phyloP scores from a whole-genome alignment of 2,113 vertebrate species.

The Bucco capensis region DNA sequence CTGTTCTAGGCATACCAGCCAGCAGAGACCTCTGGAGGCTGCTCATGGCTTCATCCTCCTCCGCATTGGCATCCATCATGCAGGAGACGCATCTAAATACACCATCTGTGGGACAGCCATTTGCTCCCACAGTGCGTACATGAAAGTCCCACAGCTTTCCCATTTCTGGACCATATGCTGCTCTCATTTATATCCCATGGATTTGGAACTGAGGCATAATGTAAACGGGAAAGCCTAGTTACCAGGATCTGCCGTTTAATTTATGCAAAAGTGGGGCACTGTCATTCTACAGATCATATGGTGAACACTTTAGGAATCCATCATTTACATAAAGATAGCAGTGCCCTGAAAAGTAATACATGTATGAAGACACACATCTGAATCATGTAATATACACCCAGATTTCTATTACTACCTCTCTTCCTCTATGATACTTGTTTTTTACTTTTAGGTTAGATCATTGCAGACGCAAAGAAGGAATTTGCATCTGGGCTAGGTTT shows the following conservation, averaged over 20 bases:
- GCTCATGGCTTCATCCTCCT: neutral
- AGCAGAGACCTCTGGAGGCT: slow-evolving; percentile 45
- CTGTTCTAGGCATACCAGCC: neutral
- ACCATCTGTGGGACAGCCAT: slow-evolving; percentile 60
- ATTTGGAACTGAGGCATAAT: slow-evolving; percentile 51
- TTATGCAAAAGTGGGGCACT: slow-evolving; percentile 27
- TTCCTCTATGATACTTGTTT: accelerated
- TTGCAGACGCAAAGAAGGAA: neutral
- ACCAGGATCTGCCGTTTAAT: slow-evolving; percentile 16
- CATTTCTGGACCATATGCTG: slow-evolving; percentile 58
- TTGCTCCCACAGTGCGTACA: slow-evolving; percentile 53
- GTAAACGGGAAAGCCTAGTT: slow-evolving; percentile 38
- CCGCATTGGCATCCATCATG: slow-evolving; percentile 14
- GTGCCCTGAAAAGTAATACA: neutral
- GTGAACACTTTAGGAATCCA: neutral
- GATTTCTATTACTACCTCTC: neutral
- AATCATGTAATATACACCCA: neutral
- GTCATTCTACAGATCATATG: slow-evolving; percentile 27
- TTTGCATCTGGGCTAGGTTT: neutral
- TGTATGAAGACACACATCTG: neutral
- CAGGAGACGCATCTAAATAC: neutral
- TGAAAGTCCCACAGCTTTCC: slow-evolving; percentile 57
- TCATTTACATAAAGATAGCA: neutral
- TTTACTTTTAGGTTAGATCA: neutral
- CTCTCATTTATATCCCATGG: slow-evolving; percentile 57